phyloP scores from a whole-genome alignment of 2,888 invertebrate genomes.

The Beris chalybata region DNA sequence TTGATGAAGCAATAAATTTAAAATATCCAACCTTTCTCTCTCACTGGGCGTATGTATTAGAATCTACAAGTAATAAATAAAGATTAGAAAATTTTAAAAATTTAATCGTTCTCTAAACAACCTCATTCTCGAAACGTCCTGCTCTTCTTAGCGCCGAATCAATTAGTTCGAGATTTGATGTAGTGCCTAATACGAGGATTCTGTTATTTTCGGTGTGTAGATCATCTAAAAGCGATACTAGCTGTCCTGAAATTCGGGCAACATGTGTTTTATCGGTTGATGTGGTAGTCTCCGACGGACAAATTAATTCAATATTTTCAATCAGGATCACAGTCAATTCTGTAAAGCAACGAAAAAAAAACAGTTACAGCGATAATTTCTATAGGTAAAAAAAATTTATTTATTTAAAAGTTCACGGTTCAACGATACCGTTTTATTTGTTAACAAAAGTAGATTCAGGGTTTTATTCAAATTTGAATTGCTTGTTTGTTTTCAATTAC shows the following conservation, averaged over 20 bases:
- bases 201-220: slow-evolving; percentile 44
- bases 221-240: slow-evolving; percentile 59
- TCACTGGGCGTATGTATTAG: slow-evolving; percentile 57
- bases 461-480: no score
- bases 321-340: slow-evolving; percentile 54
- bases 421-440: no score
- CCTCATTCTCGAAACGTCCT: slow-evolving; percentile 62
- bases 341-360: slow-evolving; percentile 39
- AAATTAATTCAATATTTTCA: slow-evolving; percentile 56
- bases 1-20: slow-evolving; percentile 38
- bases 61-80: slow-evolving; percentile 47
- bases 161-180: slow-evolving; percentile 57
- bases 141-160: slow-evolving; percentile 58
- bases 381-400: no score
- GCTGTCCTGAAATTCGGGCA: slow-evolving; percentile 55
- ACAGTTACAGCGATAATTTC: background rate
- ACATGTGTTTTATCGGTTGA: slow-evolving; percentile 49
- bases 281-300: slow-evolving; percentile 49
- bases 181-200: slow-evolving; percentile 61
- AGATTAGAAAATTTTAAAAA: background rate
- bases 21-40: slow-evolving; percentile 28
- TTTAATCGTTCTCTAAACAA: slow-evolving; percentile 42
- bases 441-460: no score
- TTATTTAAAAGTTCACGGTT: no score
- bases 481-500: no score